Base-by-base conservation (phyloP, 2,888 invertebrate genomes). In the Caenorhabditis sp. region DNA sequence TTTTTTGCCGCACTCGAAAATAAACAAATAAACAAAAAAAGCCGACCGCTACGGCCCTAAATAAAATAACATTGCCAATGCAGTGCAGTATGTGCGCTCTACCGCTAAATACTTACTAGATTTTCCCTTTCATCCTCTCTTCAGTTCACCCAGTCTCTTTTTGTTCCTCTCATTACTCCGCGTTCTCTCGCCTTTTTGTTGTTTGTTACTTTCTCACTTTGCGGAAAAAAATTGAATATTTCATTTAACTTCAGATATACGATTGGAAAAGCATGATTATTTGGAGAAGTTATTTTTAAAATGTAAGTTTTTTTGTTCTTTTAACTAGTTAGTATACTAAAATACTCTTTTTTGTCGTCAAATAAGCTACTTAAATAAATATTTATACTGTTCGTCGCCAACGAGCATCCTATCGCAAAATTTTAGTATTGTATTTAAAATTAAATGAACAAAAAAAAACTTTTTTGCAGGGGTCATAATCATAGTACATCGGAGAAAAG, bases 351-450 rank as follows among this genome's bases (percentile, higher is more conserved):
- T 52, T 49, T 25, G 57, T 57, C 49, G 59, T 70, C 65, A 65
- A 70, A 70, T 70, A 70, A 70, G 70, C 70, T 70, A 70, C 70
- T 70, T 70, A 70, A 65, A 49, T 57, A 70, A 66, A 65, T 43
- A 43, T 43, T 43, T 43, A 43, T 43, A 43, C 43, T 43, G 43
- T 43, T 43, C 43, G 14, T 17, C 43, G 31, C 31, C 31, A 31
- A 31, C 31, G 31, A 31, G 31, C 31, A 31, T 31, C 10, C 31
- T 31, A 10, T 7, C 4, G 31, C 31, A 31, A 31, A 31, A 31
- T 14, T 43, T 17, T 43, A 43, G 52, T 21, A n/a, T 23, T 26
- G 58, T 23, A 21, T 58, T 26, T 58, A 25, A 2, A n/a, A n/a
- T 58, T 21, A 43, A n/a, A 1, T 7, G 21, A n/a, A 64, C 56